A percentile compares a stretch with the other conserved stretches of the same genome.
These are phyloP conservation scores for Centrocercus urophasianus DNA, from an alignment of 2,113 vertebrate species.

Conservation along the genomic window DNA sequence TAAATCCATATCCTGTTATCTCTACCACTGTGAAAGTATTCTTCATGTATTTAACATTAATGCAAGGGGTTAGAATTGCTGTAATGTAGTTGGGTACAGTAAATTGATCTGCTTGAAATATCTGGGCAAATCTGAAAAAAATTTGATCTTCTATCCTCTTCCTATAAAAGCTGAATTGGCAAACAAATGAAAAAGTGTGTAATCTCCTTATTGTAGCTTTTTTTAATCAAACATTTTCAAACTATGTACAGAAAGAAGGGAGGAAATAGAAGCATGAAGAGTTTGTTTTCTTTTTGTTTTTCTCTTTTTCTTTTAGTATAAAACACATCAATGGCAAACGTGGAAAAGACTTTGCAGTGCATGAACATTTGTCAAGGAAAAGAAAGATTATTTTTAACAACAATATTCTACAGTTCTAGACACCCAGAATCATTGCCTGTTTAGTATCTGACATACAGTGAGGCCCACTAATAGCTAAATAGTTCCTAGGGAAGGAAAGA, in stretches of 20 bases:
- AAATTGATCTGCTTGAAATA: not conserved
- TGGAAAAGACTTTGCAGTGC: not conserved
- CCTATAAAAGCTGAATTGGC: not conserved
- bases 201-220: not conserved
- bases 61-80: not conserved
- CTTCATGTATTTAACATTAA: not conserved
- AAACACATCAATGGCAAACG: not conserved
- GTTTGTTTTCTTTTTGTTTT: not conserved
- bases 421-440: not conserved
- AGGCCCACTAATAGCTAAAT: not conserved
- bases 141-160: not conserved
- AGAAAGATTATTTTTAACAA: not conserved
- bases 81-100: not conserved
- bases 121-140: not conserved
- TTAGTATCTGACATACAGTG: not conserved
- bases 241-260: not conserved
- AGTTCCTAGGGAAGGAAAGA: not conserved
- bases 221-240: not conserved
- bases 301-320: not conserved
- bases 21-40: not conserved
- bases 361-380: accelerated
- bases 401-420: not conserved
- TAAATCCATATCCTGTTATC: not conserved
- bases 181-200: not conserved
- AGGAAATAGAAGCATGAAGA: not conserved